Evolutionary conservation across 2,888 invertebrate species (phyloP).

Genomic region (Scaptomyza cyrtandrae): DNA sequence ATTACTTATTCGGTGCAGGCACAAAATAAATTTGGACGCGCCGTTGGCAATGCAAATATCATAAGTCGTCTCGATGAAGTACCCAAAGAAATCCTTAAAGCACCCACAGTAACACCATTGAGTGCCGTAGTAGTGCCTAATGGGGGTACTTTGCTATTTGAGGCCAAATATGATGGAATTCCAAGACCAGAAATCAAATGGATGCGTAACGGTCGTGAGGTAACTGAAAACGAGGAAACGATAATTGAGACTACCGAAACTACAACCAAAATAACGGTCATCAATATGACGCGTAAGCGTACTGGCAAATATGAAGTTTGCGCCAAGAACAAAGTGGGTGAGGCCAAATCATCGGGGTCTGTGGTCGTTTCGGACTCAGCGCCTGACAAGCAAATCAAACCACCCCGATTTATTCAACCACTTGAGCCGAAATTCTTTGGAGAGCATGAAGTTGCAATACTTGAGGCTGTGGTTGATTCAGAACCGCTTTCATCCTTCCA

Average conservation of each 20-base stretch:
- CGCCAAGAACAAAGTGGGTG: slow-evolving; percentile 91
- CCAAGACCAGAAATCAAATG: slow-evolving; percentile 92
- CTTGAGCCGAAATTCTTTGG: slow-evolving; percentile 89
- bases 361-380: slow-evolving; percentile 89
- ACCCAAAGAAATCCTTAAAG: slow-evolving; percentile 85
- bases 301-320: slow-evolving; percentile 95
- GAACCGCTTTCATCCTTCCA: slow-evolving; percentile 93
- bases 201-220: slow-evolving; percentile 92
- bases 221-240: slow-evolving; percentile 88
- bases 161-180: slow-evolving; percentile 89
- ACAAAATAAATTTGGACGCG: slow-evolving; percentile 89
- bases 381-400: slow-evolving; percentile 87
- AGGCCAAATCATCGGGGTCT: slow-evolving; percentile 92
- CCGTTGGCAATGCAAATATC: slow-evolving; percentile 90
- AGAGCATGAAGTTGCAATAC: slow-evolving; percentile 90
- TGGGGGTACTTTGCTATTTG: slow-evolving; percentile 88
- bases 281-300: slow-evolving; percentile 89
- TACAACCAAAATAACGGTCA: slow-evolving; percentile 88
- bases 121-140: slow-evolving; percentile 90
- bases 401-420: slow-evolving; percentile 90
- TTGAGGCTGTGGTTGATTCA: slow-evolving; percentile 91
- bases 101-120: slow-evolving; percentile 92
- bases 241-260: slow-evolving; percentile 87
- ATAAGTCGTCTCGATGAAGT: slow-evolving; percentile 85
- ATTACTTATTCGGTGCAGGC: slow-evolving; percentile 89